phyloP scores from a whole-genome alignment of 2,797 vertebrate species.

The Peromyscus aztecus region DNA sequence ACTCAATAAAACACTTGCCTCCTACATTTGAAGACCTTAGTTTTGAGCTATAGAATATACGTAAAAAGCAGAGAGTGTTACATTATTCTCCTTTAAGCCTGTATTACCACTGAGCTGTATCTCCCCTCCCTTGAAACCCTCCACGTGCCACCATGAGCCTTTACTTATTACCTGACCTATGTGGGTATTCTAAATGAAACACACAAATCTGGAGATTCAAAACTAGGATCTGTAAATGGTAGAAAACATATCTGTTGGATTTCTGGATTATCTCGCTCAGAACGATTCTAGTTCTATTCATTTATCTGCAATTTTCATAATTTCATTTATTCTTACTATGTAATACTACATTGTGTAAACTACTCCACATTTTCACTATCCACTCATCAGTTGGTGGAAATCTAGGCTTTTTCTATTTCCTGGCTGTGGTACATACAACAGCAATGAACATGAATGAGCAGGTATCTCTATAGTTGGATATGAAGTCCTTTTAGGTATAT shows the following conservation, averaged over 20 bases:
- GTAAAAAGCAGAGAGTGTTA: not conserved
- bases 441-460: not conserved
- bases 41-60: not conserved
- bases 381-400: not conserved
- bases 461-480: not conserved
- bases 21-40: not conserved
- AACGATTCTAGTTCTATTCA: not conserved
- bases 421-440: not conserved
- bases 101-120: not conserved
- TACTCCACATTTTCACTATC: no score
- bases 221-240: not conserved
- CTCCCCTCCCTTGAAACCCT: not conserved
- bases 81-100: not conserved
- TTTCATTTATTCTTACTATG: not conserved
- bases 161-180: not conserved
- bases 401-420: not conserved
- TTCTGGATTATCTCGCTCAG: not conserved
- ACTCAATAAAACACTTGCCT: no score
- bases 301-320: not conserved
- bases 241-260: not conserved
- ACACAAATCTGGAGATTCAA: not conserved
- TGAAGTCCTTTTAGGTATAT: not conserved
- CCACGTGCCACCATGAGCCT: not conserved
- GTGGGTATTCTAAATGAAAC: not conserved
- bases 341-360: no score